Base-by-base conservation (phyloP, 2,888 invertebrate genomes). In the Fissipunctia ypsillon region DNA sequence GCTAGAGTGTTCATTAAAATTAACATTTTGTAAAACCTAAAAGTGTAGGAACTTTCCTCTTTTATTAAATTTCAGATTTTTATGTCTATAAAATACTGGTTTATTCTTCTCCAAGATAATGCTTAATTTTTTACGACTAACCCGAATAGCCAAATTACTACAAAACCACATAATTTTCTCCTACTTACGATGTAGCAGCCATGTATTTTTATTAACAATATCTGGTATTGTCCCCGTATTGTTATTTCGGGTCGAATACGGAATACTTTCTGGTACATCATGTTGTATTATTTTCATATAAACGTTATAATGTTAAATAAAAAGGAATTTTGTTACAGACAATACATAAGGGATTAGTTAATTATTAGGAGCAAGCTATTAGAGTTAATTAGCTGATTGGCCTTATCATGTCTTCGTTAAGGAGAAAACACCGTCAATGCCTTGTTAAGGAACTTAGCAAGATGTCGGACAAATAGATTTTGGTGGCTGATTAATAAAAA, bases 141-240 rank as follows among this genome's bases (percentile, higher is more conserved):
- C 12, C 3, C 4, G 14, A 61, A 48, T 54, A 22, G 31, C 45
- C 19, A 28, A 41, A 48, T 43, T 66, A 72, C 56, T 60, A 59
- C 38, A 41, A 43, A 73, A 71, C 16, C 41, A 50, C 57, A 65
- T 56, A 54, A 65, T 48, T 66, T 54, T 31, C 22, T 48, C 9
- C 19, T 61, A 19, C 25, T 45, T 63, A 31, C 19, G 12, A 59
- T 52, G 19, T 45, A 54, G 3, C 28, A 35, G 41, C 41, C 31
- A 63, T 73, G 56, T 68, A 59, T 77, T 66, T 74, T 48, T 65
- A 35, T 59, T 35, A 71, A 83, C 73, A 80, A 64, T 85, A 81
- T 68, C 71, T 10, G 22, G 74, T 67, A 68, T 63, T 76, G 76
- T 57, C 31, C 73, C 54, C 35, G 14, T 70, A 73, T 64, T 70